Percentiles rank a stretch among this genome's conserved stretches.
Evolutionary conservation across 2,888 invertebrate species (phyloP).

Genomic region (Phyto melanocephala): DNA sequence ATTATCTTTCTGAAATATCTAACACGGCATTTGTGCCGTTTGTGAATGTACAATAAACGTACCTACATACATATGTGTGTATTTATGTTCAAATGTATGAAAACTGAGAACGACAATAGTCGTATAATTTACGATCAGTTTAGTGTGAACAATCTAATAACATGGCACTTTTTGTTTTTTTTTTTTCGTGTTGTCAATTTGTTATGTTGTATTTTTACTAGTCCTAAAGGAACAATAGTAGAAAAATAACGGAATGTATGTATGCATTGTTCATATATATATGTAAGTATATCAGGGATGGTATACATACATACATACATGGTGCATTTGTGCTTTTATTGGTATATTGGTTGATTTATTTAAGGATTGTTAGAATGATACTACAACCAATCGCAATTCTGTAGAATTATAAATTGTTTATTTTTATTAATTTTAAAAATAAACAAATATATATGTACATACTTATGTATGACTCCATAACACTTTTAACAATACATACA

Average conservation of each 20-base stretch:
- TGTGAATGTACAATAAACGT: neutral
- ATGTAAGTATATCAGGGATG: too few relatives aligned
- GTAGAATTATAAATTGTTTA: too few relatives aligned
- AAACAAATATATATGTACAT: too few relatives aligned
- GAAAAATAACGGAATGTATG: neutral
- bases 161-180: conserved; percentile 21
- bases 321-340: neutral
- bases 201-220: conserved; percentile 11
- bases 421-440: too few relatives aligned
- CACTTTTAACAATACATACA: too few relatives aligned
- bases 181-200: conserved; percentile 18
- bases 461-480: too few relatives aligned
- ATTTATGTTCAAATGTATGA: neutral
- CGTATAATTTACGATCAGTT: conserved; percentile 57
- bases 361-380: too few relatives aligned
- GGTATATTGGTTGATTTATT: too few relatives aligned
- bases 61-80: neutral
- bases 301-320: neutral
- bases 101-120: conserved; percentile 40
- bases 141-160: conserved; percentile 59
- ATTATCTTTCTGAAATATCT: conserved; percentile 49
- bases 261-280: too few relatives aligned
- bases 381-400: too few relatives aligned
- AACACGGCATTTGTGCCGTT: conserved; percentile 3
- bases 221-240: neutral